Percentiles rank a stretch among this genome's conserved stretches.
phyloP scores from a whole-genome alignment of 2,797 vertebrate species.

The Catostomus latipinnis region DNA sequence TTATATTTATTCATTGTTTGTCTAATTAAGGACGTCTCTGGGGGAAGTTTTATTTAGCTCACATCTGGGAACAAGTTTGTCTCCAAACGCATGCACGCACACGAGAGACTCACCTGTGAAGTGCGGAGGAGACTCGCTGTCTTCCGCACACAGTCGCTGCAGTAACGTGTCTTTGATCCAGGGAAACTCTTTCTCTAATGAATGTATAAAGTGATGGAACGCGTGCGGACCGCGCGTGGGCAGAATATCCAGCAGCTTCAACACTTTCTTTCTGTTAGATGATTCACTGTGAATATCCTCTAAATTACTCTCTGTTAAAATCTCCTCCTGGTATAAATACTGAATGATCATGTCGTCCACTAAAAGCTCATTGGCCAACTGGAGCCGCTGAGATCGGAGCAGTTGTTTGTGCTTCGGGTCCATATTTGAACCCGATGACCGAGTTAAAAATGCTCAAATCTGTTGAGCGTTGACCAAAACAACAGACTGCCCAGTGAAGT shows the following conservation, averaged over 20 bases:
- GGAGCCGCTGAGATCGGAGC: constrained; percentile 80
- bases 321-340: constrained; percentile 88
- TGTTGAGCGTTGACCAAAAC: neutral
- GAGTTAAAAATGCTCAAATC: neutral
- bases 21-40: too few relatives aligned
- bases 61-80: neutral
- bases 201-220: constrained; percentile 81
- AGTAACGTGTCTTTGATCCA: constrained; percentile 85
- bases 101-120: constrained; percentile 27
- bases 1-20: too few relatives aligned
- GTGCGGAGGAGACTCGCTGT: constrained; percentile 9
- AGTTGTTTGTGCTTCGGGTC: constrained; percentile 83
- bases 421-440: constrained; percentile 71
- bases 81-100: neutral
- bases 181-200: constrained; percentile 84
- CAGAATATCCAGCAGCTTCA: constrained; percentile 86
- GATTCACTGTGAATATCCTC: constrained; percentile 84
- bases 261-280: constrained; percentile 78
- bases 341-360: constrained; percentile 86
- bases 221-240: constrained; percentile 87
- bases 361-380: constrained; percentile 83
- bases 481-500: neutral
- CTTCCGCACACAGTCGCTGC: constrained; percentile 22
- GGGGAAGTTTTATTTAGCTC: neutral
- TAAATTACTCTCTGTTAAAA: constrained; percentile 82